phyloP scores from a whole-genome alignment of 30 jellyfish, hydroid and myxozoan genomes.

The Rhopilema esculentum region DNA sequence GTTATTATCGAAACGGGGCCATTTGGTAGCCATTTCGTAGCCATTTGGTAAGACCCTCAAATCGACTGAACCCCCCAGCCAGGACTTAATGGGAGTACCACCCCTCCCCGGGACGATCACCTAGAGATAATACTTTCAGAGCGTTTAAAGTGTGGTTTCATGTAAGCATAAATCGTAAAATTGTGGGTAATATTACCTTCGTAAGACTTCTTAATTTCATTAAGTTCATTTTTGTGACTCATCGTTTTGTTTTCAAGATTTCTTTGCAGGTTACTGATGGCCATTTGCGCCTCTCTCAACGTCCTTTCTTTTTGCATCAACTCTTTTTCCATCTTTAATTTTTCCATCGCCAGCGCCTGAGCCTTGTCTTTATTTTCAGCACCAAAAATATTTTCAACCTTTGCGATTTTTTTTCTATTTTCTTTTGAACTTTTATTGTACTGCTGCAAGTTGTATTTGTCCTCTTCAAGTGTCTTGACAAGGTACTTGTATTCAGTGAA shows the following conservation, averaged over 20 bases:
- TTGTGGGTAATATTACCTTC: not conserved
- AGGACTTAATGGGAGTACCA: no score
- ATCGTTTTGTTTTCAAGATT: not conserved
- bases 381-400: not conserved
- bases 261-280: not conserved
- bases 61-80: no score
- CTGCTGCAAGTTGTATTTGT: not conserved
- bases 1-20: no score
- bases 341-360: not conserved
- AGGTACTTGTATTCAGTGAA: not conserved
- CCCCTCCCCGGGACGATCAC: no score
- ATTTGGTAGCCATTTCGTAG: no score
- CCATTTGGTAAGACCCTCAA: no score
- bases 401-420: not conserved
- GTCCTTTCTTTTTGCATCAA: not conserved
- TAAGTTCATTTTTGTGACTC: not conserved
- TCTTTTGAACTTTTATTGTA: not conserved
- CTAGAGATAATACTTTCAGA: no score
- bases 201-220: not conserved
- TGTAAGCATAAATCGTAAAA: not conserved
- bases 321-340: not conserved
- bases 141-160: no score
- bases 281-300: not conserved
- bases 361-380: not conserved
- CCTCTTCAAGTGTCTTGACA: not conserved